phyloP scores from a whole-genome alignment of 2,797 vertebrate genomes.

The Falco cherrug region DNA sequence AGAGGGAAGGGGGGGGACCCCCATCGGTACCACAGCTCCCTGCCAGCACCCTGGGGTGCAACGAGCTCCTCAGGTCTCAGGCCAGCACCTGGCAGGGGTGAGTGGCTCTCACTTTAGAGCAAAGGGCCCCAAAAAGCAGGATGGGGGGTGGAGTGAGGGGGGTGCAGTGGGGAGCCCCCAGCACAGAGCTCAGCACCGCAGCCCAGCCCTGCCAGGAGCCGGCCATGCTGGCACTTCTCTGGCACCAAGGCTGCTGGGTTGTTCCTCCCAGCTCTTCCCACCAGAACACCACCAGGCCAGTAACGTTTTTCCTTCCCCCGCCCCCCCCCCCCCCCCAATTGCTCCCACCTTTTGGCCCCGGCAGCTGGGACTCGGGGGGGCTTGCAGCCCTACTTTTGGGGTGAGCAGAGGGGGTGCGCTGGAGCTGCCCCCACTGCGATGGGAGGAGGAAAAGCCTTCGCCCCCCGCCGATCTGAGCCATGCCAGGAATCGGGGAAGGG shows the following conservation, averaged over 20 bases:
- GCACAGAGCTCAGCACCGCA: not conserved
- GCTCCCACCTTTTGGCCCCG: not conserved
- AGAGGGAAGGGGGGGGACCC: not conserved
- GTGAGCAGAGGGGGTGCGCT: not conserved
- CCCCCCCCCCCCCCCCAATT: no score
- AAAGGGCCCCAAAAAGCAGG: not conserved
- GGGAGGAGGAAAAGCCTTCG: not conserved
- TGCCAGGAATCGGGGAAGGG: not conserved
- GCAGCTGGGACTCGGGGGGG: not conserved
- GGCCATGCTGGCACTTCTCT: not conserved
- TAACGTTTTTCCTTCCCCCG: no score
- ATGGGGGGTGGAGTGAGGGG: no score
- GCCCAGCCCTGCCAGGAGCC: not conserved
- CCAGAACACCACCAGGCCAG: not conserved
- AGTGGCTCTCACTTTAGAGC: not conserved
- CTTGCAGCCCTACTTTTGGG: not conserved
- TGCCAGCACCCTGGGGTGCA: not conserved
- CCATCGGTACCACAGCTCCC: fast-evolving
- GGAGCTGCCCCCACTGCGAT: not conserved
- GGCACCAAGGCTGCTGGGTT: not conserved
- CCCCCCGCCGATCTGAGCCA: not conserved
- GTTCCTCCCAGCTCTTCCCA: not conserved
- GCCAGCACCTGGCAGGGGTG: not conserved
- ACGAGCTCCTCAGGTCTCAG: not conserved
- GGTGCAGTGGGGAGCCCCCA: not conserved